Evolutionary conservation across 2,113 vertebrate genomes (phyloP).

Genomic region (Mastomys coucha): DNA sequence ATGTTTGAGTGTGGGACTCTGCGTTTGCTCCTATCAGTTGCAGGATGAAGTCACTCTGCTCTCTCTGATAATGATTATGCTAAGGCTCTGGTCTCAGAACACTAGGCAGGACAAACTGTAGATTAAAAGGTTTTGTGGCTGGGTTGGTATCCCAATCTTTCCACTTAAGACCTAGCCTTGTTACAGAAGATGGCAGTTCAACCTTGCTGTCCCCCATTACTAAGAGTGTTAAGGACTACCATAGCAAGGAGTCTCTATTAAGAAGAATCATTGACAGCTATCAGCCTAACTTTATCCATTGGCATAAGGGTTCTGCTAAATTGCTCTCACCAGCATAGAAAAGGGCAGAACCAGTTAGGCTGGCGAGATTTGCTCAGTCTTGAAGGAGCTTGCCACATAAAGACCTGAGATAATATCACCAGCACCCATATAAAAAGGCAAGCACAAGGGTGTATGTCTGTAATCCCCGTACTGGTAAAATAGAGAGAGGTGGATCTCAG

Average conservation of each 20-base stretch:
- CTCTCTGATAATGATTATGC: no score
- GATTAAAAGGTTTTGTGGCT: no score
- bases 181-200: no score
- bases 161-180: no score
- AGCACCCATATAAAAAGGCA: neutral
- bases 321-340: neutral
- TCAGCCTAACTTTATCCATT: neutral
- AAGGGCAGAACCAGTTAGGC: neutral
- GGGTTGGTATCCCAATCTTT: no score
- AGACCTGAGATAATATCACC: neutral
- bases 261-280: neutral
- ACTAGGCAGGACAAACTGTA: no score
- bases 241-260: neutral
- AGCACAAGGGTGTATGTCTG: neutral
- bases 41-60: no score
- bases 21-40: no score
- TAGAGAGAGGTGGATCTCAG: neutral
- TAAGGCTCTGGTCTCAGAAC: no score
- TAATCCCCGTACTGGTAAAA: neutral
- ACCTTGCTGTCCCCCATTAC: no score
- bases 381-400: neutral
- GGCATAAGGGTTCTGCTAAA: neutral
- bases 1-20: no score
- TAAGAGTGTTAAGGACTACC: no score
- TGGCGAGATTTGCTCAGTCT: neutral